Base-by-base conservation (phyloP, 2,113 vertebrate species). In the Todiramphus chloris region DNA sequence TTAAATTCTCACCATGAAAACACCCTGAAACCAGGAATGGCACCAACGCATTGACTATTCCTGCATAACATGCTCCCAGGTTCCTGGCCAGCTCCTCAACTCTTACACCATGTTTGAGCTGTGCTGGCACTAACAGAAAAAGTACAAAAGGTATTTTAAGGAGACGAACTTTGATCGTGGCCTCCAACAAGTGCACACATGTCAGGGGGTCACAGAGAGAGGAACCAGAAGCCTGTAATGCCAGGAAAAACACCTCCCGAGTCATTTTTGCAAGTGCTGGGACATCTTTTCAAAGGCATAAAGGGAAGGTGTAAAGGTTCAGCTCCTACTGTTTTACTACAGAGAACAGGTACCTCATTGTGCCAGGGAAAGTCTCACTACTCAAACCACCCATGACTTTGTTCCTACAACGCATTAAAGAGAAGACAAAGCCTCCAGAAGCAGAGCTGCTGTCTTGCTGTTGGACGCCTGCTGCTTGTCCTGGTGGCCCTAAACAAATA, bases 1-100 rank as follows among this genome's bases (percentile, higher is more conserved):
- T 88, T 8, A 94, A 89, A 81, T 82, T 33, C 73, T 19, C 48
- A 78, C 82, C 89, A 74, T 68, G 60, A 90, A 95, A 81, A 51
- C 83, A 62, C 90, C 90, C 48, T 16, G 2, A 82, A 83, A 85
- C 33, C 8, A 68, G 62, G 82, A 92, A 92, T 58, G 0, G 7
- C 92, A 48, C 48, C 85, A 67, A 28, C 0, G 2, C 56, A 35
- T 10, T 4, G 39, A 48, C 76, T 64, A 4, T 59, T 83, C 74
- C n/a, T 37, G 77, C 59, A 69, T 43, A 72, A 77, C 6, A 59
- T 75, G 21, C 23, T 84, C 51, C 63, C 60, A 64, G 75, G 80
- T 64, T 51, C 35, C 67, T 3, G 16, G 64, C 59, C 81, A 53
- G 6, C 46, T 16, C 83, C 69, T 43, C 78, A 19, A 30, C 86